A percentile compares a stretch with the other conserved stretches of the same genome.
Conservation (phyloP, 2,113 vertebrate genomes). For the Caranx melampygus region DNA sequence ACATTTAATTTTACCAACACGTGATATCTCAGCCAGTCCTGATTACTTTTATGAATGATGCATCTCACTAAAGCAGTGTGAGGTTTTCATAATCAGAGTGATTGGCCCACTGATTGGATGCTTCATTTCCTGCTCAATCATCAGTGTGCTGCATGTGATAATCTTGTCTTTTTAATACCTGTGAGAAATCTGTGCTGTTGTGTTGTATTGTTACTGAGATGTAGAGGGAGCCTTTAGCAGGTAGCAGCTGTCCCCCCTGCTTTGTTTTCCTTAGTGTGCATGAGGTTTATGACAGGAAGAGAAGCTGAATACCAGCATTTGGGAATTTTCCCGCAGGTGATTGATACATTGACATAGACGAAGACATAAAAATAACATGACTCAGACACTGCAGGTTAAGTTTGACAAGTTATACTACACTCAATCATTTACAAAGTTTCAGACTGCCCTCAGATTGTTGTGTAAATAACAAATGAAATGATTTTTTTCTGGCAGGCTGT, state of each 20-base stretch:
- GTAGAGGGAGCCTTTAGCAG: neutral
- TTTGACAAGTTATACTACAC: neutral
- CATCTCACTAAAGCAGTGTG: constrained; percentile 22
- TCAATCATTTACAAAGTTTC: constrained; percentile 4
- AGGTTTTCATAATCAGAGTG: constrained; percentile 46
- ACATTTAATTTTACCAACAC: constrained; percentile 30
- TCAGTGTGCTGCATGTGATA: constrained; percentile 1
- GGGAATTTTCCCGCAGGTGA: neutral
- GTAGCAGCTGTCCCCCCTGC: neutral
- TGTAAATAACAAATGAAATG: constrained; percentile 13
- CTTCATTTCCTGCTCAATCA: constrained; percentile 28
- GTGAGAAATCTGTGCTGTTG: constrained; percentile 7
- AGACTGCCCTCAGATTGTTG: neutral
- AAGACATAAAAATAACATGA: neutral
- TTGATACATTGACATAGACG: neutral
- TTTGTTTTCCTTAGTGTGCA: constrained; percentile 12
- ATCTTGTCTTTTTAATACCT: neutral
- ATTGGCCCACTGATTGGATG: constrained; percentile 32
- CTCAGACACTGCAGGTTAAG: neutral
- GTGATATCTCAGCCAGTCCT: constrained; percentile 16
- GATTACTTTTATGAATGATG: constrained; percentile 53
- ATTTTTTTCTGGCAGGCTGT: constrained; percentile 2
- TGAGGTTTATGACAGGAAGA: constrained; percentile 8
- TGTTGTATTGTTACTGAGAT: neutral
- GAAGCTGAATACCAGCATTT: constrained; percentile 16